phyloP scores from a whole-genome alignment of 2,113 vertebrate species.

The Telmatochromis brichardi region DNA sequence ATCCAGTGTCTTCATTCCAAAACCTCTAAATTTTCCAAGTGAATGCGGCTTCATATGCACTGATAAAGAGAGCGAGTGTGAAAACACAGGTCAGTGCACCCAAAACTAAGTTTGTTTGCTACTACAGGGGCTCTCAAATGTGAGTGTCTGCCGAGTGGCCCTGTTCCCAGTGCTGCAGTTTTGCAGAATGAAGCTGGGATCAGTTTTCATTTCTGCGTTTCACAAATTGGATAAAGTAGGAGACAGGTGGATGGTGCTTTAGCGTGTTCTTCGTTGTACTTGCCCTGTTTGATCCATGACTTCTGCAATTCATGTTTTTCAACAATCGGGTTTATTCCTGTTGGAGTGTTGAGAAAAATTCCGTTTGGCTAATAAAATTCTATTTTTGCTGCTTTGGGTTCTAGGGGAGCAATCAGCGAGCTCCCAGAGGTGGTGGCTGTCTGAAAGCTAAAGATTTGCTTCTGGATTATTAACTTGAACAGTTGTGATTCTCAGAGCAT shows the following conservation, averaged over 20 bases:
- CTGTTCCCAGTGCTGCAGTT: background rate
- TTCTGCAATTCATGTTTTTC: background rate
- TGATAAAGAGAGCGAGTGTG: background rate
- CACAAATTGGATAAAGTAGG: background rate
- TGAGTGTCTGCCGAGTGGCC: rapidly evolving
- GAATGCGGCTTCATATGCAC: background rate
- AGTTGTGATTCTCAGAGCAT: background rate
- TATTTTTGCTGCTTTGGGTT: too few species aligned
- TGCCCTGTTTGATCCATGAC: background rate
- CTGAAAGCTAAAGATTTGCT: background rate
- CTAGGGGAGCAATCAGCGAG: too few species aligned
- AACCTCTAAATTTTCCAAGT: background rate
- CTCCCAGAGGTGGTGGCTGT: too few species aligned
- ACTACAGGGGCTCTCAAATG: background rate
- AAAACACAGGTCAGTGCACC: background rate
- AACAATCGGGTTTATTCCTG: background rate
- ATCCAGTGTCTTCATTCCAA: background rate
- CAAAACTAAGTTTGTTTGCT: background rate
- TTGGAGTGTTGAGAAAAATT: rapidly evolving
- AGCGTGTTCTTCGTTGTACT: background rate
- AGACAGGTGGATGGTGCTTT: background rate
- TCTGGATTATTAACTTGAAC: background rate
- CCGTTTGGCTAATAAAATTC: rapidly evolving
- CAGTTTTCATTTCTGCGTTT: background rate
- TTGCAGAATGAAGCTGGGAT: background rate